Evolutionary conservation across 1,140 invertebrate genomes (phyloP).

Genomic region (Nylanderia fulva): DNA sequence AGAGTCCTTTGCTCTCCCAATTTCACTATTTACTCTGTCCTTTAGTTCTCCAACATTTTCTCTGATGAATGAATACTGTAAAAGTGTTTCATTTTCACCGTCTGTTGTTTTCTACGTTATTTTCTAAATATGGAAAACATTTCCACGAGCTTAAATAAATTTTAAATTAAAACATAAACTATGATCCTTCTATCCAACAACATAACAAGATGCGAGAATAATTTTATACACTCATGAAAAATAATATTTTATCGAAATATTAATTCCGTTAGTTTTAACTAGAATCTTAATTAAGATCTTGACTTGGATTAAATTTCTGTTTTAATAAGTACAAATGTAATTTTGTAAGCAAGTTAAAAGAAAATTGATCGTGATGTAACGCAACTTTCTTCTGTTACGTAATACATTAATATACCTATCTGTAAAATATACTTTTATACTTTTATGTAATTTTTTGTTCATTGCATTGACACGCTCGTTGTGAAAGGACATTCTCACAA

Average conservation of each 20-base stretch:
- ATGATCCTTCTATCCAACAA: neutral
- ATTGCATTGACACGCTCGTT: neutral
- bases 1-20: neutral
- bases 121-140: constrained; percentile 16
- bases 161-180: neutral
- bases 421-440: neutral
- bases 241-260: constrained; percentile 1
- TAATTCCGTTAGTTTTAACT: neutral
- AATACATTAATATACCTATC: neutral
- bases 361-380: constrained; percentile 6
- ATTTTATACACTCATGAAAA: neutral
- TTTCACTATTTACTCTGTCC: neutral
- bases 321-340: neutral
- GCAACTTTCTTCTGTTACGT: neutral
- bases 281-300: neutral
- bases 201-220: neutral
- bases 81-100: neutral
- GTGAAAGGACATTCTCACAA: neutral
- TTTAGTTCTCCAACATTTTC: constrained; percentile 20
- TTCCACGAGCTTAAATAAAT: neutral
- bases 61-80: neutral
- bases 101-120: neutral
- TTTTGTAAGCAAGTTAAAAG: neutral
- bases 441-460: neutral
- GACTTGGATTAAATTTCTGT: neutral